Evolutionary conservation across 1,140 invertebrate species (phyloP), one percentile per base, ranked within the genome.

Genomic region (Listronotus oregonensis): DNA sequence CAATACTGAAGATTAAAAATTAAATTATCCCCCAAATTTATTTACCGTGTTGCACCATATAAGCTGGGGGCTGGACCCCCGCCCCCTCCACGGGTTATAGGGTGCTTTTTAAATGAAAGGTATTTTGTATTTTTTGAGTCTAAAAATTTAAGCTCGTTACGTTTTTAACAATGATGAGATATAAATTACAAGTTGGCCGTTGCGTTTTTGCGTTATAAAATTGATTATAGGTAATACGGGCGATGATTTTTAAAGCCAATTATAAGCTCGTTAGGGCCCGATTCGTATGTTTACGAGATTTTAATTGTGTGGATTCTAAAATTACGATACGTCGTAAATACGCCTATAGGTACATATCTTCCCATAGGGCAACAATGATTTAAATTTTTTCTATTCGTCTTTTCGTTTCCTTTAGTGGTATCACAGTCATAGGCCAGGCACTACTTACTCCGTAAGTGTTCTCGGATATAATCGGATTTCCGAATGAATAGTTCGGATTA

Each of bases 141-240:
- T 46, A 32, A 5, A 32, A n/a, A 27, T 46, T 14, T 12, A 34
- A 61, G 7, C 47, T 61, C 58, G 58, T 59, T 17, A 46, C 10
- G 9, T 3, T 10, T 61, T 21, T 61, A 65, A 65, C 63, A 65
- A 66, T 70, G 69, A 70, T 70, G 69, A 70, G 69, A 67, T 70
- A 67, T 70, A 70, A 70, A 70, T 70, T 67, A 67, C 51, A 49
- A 66, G 55, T 47, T 39, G 55, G 54, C 60, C 63, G 61, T 62
- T 64, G 61, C 60, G 52, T 61, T 70, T 70, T 70, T 67, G 64
- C 62, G 55, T 64, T 67, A 67, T 67, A 60, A 65, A 67, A 70
- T 70, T 70, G 69, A 70, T 70, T 70, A 70, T 70, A 70, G 69
- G 69, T 70, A 70, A 70, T 70, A 67, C 61, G 56, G 66, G 62